Evolutionary conservation across 2,797 vertebrate genomes (phyloP), one percentile per base, ranked within the genome.

Genomic region (Pipistrellus kuhlii): DNA sequence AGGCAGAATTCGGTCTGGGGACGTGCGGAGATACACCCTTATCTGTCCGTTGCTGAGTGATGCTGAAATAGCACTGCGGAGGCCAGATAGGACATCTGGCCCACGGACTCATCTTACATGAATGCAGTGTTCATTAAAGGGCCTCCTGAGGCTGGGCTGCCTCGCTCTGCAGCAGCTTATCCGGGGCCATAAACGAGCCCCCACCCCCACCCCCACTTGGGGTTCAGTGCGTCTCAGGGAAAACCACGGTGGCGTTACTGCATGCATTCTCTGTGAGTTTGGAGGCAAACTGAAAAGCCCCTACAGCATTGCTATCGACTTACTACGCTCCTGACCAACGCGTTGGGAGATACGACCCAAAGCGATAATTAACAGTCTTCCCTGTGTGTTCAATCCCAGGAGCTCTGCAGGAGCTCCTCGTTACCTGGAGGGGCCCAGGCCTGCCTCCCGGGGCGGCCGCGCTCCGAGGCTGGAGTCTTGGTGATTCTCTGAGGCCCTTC

Each of bases 401-500:
- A 90, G 62, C 48, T 48, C n/a, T 89, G 88, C 44, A 44, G 44
- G 73, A 91, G 64, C 41, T 91, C 53, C 35, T 35, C 35, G 64
- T 71, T 96, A 89, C 94, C 83, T 89, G 62, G 27, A 91, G 77
- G 93, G 81, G 32, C 55, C 69, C 30, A 62, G 27, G 21, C 77
- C 62, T 66, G 76, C 73, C 94, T 91, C 93, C 84, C 48, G 84
- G 92, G 94, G 92, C n/a, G 53, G 44, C 66, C 0, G 0, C 9
- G 89, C 41, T 72, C 66, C 5, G 0, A 15, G 15, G 27, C 64
- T 72, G 51, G 64, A 59, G 48, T 21, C 35, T 9, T 46, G 53
- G 69, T 32, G 77, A 96, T 96, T 95, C 95, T 95, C 89, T 46
- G 73, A 94, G 93, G 93, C 72, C 69, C 35, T 48, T 92, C 27